Conservation (phyloP, 2,888 invertebrate genomes). For the Zonitis immaculata region DNA sequence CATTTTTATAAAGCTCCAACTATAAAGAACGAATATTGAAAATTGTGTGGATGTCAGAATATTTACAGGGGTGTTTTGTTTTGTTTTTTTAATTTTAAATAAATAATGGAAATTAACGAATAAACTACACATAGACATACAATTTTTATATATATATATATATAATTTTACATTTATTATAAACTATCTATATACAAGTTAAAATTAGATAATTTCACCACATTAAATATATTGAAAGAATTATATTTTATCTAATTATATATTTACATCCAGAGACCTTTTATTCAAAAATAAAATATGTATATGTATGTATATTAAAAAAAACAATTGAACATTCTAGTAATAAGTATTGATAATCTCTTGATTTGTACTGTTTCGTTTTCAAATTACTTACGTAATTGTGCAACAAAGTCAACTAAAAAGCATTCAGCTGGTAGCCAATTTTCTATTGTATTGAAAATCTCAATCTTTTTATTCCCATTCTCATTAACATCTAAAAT, state of each 20-base stretch:
- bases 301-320: no score
- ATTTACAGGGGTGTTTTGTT: not conserved
- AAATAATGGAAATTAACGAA: not conserved
- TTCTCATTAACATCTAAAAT: constrained; percentile 15
- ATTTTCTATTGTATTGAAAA: constrained; percentile 25
- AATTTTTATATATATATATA: not conserved
- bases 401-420: constrained; percentile 32
- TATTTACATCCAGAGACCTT: no score
- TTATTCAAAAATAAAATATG: no score
- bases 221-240: no score
- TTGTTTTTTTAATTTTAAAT: not conserved
- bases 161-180: not conserved
- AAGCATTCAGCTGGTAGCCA: constrained; percentile 33
- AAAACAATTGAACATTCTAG: no score
- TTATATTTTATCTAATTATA: no score
- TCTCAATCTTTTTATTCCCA: constrained; percentile 16
- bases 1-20: not conserved
- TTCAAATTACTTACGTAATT: constrained; percentile 24
- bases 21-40: no score
- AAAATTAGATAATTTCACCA: not conserved
- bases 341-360: no score
- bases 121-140: not conserved
- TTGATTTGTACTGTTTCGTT: not conserved
- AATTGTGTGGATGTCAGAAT: not conserved
- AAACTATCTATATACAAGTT: not conserved